Percentiles rank a stretch among this genome's conserved stretches.
Conservation (phyloP, 2,888 invertebrate species). For the Caenorhabditis panamensis region DNA sequence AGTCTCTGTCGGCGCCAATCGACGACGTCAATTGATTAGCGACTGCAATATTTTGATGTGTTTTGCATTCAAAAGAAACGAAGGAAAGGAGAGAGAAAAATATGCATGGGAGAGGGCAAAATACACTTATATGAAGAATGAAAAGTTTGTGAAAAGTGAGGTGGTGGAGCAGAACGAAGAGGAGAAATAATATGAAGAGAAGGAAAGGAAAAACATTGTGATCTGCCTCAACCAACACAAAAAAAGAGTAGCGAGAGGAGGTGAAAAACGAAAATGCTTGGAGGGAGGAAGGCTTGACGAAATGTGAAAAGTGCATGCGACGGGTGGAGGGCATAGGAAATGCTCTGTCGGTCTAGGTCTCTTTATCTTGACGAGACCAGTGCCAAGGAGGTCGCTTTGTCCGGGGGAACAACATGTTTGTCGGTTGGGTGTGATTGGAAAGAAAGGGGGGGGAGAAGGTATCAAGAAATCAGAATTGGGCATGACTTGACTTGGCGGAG, state of each 20-base stretch:
- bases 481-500: no score
- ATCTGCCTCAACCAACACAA: no score
- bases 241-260: neutral
- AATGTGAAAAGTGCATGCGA: slow-evolving; percentile 52
- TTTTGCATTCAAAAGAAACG: neutral
- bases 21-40: slow-evolving; percentile 31
- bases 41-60: slow-evolving; percentile 11
- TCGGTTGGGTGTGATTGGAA: neutral
- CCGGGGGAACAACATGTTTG: neutral
- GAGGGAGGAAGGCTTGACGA: slow-evolving; percentile 16
- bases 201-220: neutral
- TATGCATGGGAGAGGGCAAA: neutral
- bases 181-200: neutral
- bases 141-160: neutral
- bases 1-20: slow-evolving; percentile 13
- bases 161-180: no score
- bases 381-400: neutral
- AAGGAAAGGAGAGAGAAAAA: neutral
- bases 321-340: slow-evolving; percentile 37
- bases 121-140: no score
- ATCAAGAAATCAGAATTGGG: neutral
- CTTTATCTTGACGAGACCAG: slow-evolving; percentile 1
- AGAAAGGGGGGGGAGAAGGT: neutral
- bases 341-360: neutral
- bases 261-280: slow-evolving; percentile 7